phyloP scores from a whole-genome alignment of 2,888 invertebrate species.

The Crocallis elinguaria region DNA sequence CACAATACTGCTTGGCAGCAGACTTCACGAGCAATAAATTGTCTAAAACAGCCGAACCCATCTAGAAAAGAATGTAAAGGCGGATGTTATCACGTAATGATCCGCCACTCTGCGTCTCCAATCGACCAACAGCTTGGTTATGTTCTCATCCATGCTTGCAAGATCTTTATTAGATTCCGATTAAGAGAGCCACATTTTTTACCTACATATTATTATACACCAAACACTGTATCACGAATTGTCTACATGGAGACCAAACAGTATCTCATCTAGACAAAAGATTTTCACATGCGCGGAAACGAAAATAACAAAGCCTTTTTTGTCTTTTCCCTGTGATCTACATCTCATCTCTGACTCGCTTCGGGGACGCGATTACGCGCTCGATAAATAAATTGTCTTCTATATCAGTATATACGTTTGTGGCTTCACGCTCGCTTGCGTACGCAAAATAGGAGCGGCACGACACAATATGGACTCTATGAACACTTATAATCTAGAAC shows the following conservation, averaged over 20 bases:
- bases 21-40: no score
- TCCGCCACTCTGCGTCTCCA: no score
- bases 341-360: conserved; percentile 22
- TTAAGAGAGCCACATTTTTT: no score
- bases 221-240: background rate
- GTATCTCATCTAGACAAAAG: conserved; percentile 6
- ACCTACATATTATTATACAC: no score
- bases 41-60: no score
- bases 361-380: conserved; percentile 18
- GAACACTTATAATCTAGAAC: no score
- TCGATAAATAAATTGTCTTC: conserved; percentile 18
- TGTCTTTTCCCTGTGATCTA: conserved; percentile 16
- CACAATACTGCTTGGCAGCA: no score
- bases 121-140: no score
- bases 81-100: no score
- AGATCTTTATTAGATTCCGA: no score
- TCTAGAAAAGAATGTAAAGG: no score
- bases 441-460: background rate
- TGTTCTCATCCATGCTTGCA: no score
- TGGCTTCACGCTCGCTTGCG: background rate
- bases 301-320: conserved; percentile 16
- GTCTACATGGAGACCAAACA: conserved; percentile 3
- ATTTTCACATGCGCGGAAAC: conserved; percentile 6
- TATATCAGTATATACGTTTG: background rate
- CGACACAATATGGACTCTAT: background rate